Evolutionary conservation across 1,140 invertebrate genomes (phyloP).

Genomic region (Venustaconcha ellipsiformis): DNA sequence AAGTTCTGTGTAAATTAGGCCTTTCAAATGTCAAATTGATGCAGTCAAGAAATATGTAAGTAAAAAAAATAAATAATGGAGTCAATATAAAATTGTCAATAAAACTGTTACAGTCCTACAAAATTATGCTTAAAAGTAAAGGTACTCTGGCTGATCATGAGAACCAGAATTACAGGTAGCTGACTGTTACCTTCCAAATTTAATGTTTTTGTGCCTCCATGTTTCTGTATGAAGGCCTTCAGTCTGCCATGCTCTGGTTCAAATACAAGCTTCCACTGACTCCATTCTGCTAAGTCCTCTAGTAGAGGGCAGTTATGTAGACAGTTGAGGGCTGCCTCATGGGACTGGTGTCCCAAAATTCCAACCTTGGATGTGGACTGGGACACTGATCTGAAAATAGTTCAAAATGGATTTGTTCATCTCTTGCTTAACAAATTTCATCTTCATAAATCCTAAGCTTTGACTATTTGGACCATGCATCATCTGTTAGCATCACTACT

Average conservation of each 20-base stretch:
- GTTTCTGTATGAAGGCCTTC: slow-evolving; percentile 64
- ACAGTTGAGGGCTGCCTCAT: slow-evolving; percentile 56
- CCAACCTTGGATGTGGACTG: slow-evolving; percentile 41
- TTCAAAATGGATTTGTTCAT: too few species aligned
- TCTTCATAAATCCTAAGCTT: too few species aligned
- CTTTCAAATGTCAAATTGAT: too few species aligned
- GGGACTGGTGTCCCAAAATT: slow-evolving; percentile 57
- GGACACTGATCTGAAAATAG: slow-evolving; percentile 14
- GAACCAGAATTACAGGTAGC: too few species aligned
- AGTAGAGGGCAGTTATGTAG: slow-evolving; percentile 64
- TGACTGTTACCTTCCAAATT: slow-evolving; percentile 12
- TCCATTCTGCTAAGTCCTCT: slow-evolving; percentile 59
- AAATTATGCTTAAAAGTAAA: not conserved
- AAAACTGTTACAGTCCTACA: not conserved
- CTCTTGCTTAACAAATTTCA: too few species aligned
- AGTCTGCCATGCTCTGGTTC: slow-evolving; percentile 62
- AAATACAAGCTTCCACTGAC: slow-evolving; percentile 64
- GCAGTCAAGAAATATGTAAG: too few species aligned
- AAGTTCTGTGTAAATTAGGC: too few species aligned
- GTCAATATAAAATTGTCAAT: too few species aligned
- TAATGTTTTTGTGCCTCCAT: slow-evolving; percentile 48
- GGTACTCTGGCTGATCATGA: not conserved
- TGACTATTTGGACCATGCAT: too few species aligned
- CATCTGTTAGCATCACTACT: too few species aligned
- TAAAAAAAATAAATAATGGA: too few species aligned